These are phyloP conservation scores for Calliopum simillimum DNA, from an alignment of 2,888 invertebrate genomes.

Conservation along the genomic window DNA sequence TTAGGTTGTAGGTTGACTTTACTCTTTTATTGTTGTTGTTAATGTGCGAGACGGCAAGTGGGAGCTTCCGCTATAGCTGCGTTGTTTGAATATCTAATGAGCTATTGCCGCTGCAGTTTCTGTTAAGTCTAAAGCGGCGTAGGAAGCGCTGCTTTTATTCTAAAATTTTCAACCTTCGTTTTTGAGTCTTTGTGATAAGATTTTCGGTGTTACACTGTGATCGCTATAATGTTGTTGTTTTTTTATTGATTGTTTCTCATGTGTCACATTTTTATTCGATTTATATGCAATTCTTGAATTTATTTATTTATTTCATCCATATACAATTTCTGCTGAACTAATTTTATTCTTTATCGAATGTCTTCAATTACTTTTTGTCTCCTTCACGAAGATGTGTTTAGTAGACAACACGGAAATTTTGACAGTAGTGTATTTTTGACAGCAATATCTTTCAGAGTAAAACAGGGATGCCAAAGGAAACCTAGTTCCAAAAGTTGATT, in stretches of 20 bases:
- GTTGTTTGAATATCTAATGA: conserved; percentile 38
- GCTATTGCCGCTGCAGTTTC: conserved; percentile 9
- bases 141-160: conserved; percentile 1
- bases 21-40: conserved; percentile 15
- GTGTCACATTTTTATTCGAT: too few relatives aligned
- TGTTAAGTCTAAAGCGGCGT: neutral
- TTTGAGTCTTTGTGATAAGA: too few relatives aligned
- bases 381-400: conserved; percentile 12
- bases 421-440: too few relatives aligned
- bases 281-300: too few relatives aligned
- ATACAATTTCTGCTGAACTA: conserved; percentile 1
- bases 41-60: conserved; percentile 8
- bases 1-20: conserved; percentile 28
- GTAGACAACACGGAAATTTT: too few relatives aligned
- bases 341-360: conserved; percentile 1
- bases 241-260: too few relatives aligned
- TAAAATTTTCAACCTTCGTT: too few relatives aligned
- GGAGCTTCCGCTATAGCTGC: conserved; percentile 22
- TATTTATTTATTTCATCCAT: too few relatives aligned
- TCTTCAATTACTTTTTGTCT: conserved; percentile 6
- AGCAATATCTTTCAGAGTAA: neutral
- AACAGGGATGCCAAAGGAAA: too few relatives aligned
- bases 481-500: too few relatives aligned
- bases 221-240: too few relatives aligned
- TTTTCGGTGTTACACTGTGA: too few relatives aligned